Base-by-base conservation (phyloP, 2,113 vertebrate genomes). In the Atlantisia rogersi region DNA sequence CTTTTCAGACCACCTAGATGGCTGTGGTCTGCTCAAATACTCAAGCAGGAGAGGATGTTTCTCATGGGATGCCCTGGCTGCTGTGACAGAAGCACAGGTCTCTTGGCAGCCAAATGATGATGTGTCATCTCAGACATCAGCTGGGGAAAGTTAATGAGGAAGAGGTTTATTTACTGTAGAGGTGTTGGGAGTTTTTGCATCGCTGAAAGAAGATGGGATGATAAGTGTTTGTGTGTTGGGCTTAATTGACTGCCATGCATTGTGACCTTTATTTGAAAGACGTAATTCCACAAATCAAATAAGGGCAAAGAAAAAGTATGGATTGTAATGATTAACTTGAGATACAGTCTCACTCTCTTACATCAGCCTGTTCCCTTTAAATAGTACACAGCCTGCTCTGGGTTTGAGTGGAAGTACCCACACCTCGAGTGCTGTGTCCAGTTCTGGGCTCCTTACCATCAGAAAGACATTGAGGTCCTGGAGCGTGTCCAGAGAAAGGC, bases 241-340 rank as follows among this genome's bases (percentile, higher is more conserved):
- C 22, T 78, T 88, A 81, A 90, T 11, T 81, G 73, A 25, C 40
- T 37, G 40, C 56, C 32, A 15, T 0, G 6, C 1, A 0, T 55
- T 55, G 50, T 83, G 88, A 79, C 48, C 73, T 96, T 79, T 93
- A 62, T 44, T 39, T 46, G 69, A 64, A 84, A 88, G 65, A 71
- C 0, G 1, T 73, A 82, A 86, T 93, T 86, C 60, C 35, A 31
- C 48, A 78, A 76, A 79, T 86, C 48, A 69, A 70, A 2, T 86
- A 88, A 84, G 52, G 29, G 68, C 46, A 31, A 37, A 81, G 58
- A 48, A 93, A 69, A 60, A 73, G 31, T 17, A 55, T 37, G n/a
- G 77, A 64, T 83, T 88, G 64, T 83, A 90, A 95, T 71, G 29
- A 88, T 91, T 65, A 86, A 79, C 48, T 62, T 88, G 74, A 91